Percentiles rank a stretch among this genome's conserved stretches.
These are phyloP conservation scores for Euborellia annulipes DNA, from an alignment of 1,140 invertebrate genomes.

Conservation along the genomic window DNA sequence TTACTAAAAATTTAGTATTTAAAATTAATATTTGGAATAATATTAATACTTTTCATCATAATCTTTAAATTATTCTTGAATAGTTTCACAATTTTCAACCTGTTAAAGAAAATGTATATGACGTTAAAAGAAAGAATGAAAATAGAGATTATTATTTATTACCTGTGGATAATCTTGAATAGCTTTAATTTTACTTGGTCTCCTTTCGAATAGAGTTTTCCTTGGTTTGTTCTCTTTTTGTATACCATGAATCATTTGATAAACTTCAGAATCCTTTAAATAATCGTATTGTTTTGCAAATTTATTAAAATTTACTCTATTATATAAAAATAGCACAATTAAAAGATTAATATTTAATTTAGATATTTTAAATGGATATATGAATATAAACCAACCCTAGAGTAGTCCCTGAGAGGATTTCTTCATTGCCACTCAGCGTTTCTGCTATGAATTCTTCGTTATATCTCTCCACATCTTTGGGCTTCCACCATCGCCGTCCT, in stretches of 20 bases:
- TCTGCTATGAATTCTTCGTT: conserved; percentile 62
- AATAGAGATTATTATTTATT: too few species aligned
- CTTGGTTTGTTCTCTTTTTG: conserved; percentile 42
- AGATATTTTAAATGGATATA: conserved; percentile 8
- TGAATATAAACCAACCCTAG: conserved; percentile 40
- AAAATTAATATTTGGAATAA: too few species aligned
- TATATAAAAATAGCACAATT: conserved; percentile 9
- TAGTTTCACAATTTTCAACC: too few species aligned
- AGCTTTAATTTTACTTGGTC: too few species aligned
- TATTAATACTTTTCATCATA: too few species aligned
- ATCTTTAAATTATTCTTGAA: too few species aligned
- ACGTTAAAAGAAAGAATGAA: too few species aligned
- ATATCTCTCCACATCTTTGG: conserved; percentile 60
- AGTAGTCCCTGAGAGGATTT: conserved; percentile 55
- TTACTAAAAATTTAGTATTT: too few species aligned
- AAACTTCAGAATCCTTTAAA: conserved; percentile 53
- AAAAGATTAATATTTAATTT: conserved; percentile 1
- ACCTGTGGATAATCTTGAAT: too few species aligned
- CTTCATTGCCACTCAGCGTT: conserved; percentile 52
- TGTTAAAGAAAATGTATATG: too few species aligned
- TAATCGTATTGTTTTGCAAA: conserved; percentile 50
- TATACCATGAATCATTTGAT: conserved; percentile 54
- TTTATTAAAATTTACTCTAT: conserved; percentile 62
- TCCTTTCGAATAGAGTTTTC: conserved; percentile 16
- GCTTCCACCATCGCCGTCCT: conserved; percentile 53